A percentile compares a stretch with the other conserved stretches of the same genome.
phyloP scores from a whole-genome alignment of 2,888 invertebrate genomes.

The Diloba caeruleocephala region DNA sequence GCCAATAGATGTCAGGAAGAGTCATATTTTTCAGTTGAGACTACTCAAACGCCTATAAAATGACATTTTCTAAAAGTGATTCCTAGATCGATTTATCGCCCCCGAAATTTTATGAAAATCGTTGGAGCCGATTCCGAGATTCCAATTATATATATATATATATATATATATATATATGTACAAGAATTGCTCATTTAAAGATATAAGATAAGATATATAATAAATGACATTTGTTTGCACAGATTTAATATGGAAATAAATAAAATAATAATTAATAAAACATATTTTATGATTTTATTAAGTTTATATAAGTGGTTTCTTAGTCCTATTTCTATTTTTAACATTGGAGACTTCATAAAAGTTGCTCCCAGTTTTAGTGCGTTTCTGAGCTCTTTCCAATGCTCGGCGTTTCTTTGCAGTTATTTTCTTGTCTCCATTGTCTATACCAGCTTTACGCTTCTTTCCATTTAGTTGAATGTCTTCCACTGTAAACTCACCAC shows the following conservation, averaged over 20 bases:
- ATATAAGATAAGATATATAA: no score
- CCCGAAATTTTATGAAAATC: no score
- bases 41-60: no score
- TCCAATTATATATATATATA: no score
- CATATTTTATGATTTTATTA: constrained; percentile 15
- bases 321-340: constrained; percentile 95
- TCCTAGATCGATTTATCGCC: no score
- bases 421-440: constrained; percentile 83
- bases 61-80: no score
- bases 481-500: constrained; percentile 88
- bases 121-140: no score
- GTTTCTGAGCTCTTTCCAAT: constrained; percentile 92
- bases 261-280: constrained; percentile 6
- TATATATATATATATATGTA: no score
- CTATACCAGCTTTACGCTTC: constrained; percentile 66
- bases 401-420: constrained; percentile 94
- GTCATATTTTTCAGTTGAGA: no score
- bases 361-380: constrained; percentile 95
- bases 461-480: constrained; percentile 79
- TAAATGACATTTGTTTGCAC: no score
- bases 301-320: constrained; percentile 83
- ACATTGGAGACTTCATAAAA: constrained; percentile 97
- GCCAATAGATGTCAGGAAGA: no score
- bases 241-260: neutral
- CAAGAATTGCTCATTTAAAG: no score